A percentile compares a stretch with the other conserved stretches of the same genome.
Conservation (phyloP, 1,140 invertebrate genomes). For the Arctopsyche grandis region DNA sequence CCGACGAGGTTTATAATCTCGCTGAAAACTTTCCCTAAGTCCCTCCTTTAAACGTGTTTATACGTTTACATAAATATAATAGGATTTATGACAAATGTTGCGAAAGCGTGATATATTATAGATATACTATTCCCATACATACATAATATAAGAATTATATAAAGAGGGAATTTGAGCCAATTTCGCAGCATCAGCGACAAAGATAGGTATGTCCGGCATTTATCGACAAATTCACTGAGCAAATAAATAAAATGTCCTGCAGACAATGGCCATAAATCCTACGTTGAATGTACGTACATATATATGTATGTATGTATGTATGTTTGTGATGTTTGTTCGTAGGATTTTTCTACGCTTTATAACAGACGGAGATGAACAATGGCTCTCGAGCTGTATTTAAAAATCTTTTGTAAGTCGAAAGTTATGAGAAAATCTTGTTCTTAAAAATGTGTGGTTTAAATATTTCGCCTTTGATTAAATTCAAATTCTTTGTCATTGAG, state of each 20-base stretch:
- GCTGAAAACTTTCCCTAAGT: not conserved
- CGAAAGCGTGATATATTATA: not conserved
- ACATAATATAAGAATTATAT: not conserved
- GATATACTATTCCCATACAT: too few species aligned
- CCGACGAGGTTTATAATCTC: not conserved
- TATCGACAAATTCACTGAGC: not conserved
- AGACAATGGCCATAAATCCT: conserved; percentile 15
- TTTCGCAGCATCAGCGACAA: not conserved
- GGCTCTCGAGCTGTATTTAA: not conserved
- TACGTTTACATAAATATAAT: not conserved
- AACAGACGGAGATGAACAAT: not conserved
- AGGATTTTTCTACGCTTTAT: not conserved
- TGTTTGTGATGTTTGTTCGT: not conserved
- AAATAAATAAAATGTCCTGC: conserved; percentile 20
- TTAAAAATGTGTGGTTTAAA: not conserved
- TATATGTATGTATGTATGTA: not conserved
- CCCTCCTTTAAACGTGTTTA: not conserved
- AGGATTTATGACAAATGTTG: too few species aligned
- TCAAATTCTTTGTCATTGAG: too few species aligned
- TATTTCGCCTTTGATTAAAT: not conserved
- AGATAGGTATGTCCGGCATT: not conserved
- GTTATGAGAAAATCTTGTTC: not conserved
- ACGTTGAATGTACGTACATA: not conserved
- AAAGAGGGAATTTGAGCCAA: not conserved
- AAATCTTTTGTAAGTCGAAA: not conserved